Conservation (phyloP, 2,888 invertebrate genomes). For the Serrognathus titanus region DNA sequence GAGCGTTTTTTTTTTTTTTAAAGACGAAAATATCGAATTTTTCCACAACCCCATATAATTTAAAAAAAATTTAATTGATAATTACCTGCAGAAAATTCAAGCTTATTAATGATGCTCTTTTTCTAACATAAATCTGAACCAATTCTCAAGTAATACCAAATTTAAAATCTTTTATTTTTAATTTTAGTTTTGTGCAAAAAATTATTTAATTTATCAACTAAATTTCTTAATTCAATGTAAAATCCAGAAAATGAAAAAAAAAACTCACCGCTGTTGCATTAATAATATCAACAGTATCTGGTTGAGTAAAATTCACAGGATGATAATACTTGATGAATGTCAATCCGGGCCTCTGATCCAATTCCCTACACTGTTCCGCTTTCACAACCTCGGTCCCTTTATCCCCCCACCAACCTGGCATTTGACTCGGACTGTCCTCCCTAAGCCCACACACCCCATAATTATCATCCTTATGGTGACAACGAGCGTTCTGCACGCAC, state of each 20-base stretch:
- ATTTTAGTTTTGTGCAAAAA: neutral
- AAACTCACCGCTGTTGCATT: constrained; percentile 70
- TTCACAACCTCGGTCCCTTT: constrained; percentile 61
- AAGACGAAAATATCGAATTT: too few species aligned
- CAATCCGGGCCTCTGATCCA: constrained; percentile 81
- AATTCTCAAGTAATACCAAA: too few species aligned
- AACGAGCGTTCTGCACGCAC: constrained; percentile 91
- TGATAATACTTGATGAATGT: constrained; percentile 85
- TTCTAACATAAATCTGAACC: too few species aligned
- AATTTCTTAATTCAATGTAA: neutral
- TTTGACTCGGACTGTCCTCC: constrained; percentile 77
- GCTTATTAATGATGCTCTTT: too few species aligned
- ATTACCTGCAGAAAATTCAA: too few species aligned
- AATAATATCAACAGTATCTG: constrained; percentile 82
- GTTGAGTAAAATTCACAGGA: constrained; percentile 83
- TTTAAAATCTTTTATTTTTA: neutral
- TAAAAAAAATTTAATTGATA: too few species aligned
- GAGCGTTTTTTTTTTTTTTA: too few species aligned
- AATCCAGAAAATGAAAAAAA: constrained; percentile 25
- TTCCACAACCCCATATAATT: too few species aligned
- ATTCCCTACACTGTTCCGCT: constrained; percentile 73
- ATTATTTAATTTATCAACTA: neutral
- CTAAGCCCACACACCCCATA: constrained; percentile 76
- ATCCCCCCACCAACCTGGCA: constrained; percentile 87
- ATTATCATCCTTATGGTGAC: constrained; percentile 81